Percentiles rank a stretch among this genome's conserved stretches.
These are phyloP conservation scores for Gambusia yucatana DNA, from an alignment of 2,797 vertebrate species.

Conservation along the genomic window DNA sequence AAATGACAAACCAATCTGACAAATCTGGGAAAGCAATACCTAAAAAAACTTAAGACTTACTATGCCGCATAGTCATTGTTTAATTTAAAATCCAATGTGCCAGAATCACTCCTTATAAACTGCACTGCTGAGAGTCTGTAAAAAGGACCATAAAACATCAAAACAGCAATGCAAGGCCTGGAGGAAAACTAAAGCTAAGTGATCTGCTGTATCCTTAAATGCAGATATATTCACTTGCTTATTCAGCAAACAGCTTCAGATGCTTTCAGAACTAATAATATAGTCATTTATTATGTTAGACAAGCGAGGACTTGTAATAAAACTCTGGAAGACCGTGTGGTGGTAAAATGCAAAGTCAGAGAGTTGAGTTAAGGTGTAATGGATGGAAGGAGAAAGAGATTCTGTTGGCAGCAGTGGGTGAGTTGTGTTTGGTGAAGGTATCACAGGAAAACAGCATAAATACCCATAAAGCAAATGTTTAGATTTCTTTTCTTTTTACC, in stretches of 20 bases:
- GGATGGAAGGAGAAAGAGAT: conserved; percentile 28
- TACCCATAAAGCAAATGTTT: neutral
- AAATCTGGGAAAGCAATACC: neutral
- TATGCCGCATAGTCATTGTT: neutral
- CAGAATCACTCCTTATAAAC: neutral
- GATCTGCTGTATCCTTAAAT: conserved; percentile 36
- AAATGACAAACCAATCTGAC: neutral
- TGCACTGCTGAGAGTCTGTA: conserved; percentile 2
- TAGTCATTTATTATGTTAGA: conserved; percentile 20
- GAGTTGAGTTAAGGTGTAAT: conserved; percentile 7
- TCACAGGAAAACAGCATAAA: conserved; percentile 23
- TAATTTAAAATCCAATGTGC: neutral
- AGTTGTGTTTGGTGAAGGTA: neutral
- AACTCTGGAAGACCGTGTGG: conserved; percentile 5
- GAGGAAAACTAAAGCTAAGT: conserved; percentile 32
- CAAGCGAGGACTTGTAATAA: conserved; percentile 3
- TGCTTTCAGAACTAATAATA: conserved; percentile 33
- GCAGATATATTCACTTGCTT: conserved; percentile 45
- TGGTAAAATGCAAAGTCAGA: conserved; percentile 26
- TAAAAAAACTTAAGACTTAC: neutral
- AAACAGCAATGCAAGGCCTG: conserved; percentile 7
- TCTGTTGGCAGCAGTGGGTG: conserved; percentile 1
- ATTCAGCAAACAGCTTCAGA: conserved; percentile 37
- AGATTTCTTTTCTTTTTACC: neutral
- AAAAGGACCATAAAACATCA: conserved; percentile 20